phyloP scores from a whole-genome alignment of 2,113 vertebrate species.

The Bubo bubo region DNA sequence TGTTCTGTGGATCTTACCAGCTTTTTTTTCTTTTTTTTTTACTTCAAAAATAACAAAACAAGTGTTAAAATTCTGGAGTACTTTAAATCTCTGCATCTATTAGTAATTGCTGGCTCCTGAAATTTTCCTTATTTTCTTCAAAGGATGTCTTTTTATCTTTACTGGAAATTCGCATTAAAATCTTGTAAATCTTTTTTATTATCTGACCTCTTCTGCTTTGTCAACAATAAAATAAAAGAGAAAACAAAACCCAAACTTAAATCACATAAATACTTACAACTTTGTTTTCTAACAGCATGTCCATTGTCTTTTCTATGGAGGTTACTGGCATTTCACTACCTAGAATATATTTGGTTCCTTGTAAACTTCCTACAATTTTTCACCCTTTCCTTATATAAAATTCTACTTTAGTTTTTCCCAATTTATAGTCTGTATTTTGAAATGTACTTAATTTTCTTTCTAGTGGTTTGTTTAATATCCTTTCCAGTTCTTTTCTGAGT shows the following conservation, averaged over 20 bases:
- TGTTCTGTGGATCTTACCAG: neutral
- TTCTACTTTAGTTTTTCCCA: neutral
- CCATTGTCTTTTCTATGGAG: neutral
- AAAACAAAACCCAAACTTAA: neutral
- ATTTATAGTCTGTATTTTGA: neutral
- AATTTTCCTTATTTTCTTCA: neutral
- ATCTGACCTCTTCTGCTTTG: neutral
- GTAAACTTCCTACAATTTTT: neutral
- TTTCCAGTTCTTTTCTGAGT: neutral
- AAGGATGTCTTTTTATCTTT: neutral
- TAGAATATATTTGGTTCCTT: neutral
- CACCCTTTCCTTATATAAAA: neutral
- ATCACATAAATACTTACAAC: neutral
- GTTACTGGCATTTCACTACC: neutral
- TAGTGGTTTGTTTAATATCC: neutral
- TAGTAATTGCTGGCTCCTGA: neutral
- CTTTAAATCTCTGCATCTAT: neutral
- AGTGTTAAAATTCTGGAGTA: neutral
- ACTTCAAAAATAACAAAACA: neutral
- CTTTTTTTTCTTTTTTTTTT: neutral
- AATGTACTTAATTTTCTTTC: neutral
- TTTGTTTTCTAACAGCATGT: neutral
- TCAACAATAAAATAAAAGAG: neutral
- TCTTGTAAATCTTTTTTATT: neutral
- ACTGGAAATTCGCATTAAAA: neutral